Evolutionary conservation across 2,888 invertebrate genomes (phyloP).

Genomic region (Cotesia congregata): DNA sequence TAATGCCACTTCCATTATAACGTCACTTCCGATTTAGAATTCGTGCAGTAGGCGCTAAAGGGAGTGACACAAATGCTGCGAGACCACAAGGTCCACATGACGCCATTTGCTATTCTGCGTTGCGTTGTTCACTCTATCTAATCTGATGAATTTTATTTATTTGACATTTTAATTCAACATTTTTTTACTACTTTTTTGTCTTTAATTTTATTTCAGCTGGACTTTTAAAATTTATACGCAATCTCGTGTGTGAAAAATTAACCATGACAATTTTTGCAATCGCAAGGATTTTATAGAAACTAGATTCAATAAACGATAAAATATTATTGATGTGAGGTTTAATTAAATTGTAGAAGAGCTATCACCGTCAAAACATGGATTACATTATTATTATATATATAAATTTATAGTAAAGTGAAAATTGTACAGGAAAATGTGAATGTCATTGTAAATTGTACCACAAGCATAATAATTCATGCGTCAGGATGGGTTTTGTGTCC

Average conservation of each 20-base stretch:
- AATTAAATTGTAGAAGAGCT: background rate
- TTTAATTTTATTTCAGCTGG: background rate
- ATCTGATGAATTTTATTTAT: conserved; percentile 13
- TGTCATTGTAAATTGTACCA: conserved; percentile 17
- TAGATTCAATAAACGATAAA: too few relatives aligned
- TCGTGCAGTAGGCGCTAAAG: conserved; percentile 24
- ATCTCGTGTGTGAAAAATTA: background rate
- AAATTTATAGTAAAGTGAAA: background rate
- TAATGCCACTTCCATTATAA: conserved; percentile 65
- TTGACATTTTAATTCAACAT: background rate
- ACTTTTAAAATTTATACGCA: too few relatives aligned
- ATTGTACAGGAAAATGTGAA: conserved; percentile 13
- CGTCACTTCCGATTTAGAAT: conserved; percentile 65
- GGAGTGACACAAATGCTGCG: conserved; percentile 32
- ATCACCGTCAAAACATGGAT: background rate
- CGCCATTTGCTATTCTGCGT: conserved; percentile 22
- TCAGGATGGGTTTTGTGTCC: conserved; percentile 13
- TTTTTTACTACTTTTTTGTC: background rate
- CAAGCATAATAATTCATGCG: conserved; percentile 13
- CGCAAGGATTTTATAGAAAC: too few relatives aligned
- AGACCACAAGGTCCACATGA: conserved; percentile 27
- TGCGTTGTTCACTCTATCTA: conserved; percentile 15
- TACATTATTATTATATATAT: background rate
- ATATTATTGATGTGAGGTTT: too few relatives aligned
- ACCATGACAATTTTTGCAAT: background rate